Evolutionary conservation across 2,888 invertebrate species (phyloP), one percentile per base, ranked within the genome.

Genomic region (Tanytarsus gracilentus): DNA sequence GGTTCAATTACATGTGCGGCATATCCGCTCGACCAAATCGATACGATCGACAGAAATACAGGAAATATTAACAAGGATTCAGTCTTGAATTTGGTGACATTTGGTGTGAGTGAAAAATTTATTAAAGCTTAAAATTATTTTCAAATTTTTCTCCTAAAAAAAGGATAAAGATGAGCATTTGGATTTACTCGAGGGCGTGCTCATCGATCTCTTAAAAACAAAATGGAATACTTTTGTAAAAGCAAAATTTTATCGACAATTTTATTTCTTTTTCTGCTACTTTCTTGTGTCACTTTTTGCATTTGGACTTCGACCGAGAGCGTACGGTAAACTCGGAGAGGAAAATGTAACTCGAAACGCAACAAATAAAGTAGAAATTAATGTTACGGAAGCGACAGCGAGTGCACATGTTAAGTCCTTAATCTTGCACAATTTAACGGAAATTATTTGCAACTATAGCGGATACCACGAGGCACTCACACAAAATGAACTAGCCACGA

Each of bases 171-270:
- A 89, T 66, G 93, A 92, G 69, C 98, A 99, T 76, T 78, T 99
- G 67, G 94, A 95, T 67, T 78, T 99, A 59, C 82, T 98, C 76
- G 96, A 97, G 71, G 97, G 97, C 0, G 85, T 96, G 66, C 76
- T 98, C 49, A 90, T 95, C 18, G 94, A 97, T 71, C 79, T 99
- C 14, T 75, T 99, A 9, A 87, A 94, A 70, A 94, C 95, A 3
- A 99, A 99, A 77, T 99, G 98, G 98, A 92, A 95, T 68, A 89
- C 95, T 0, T 98, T 96, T 72, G 94, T 94, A 2, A 93, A 92
- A 74, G 88, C 85, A 64, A 90, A 95, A 63, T 96, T 97, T 74
- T 95, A 95, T 72, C 80, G 88, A 4, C 90, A 96, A 69, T 95
- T 98, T 71, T 84, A 89, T 63, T 78, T 91, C 60, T 98, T 98